phyloP scores from a whole-genome alignment of 2,888 invertebrate species.

The Fissipunctia ypsillon region DNA sequence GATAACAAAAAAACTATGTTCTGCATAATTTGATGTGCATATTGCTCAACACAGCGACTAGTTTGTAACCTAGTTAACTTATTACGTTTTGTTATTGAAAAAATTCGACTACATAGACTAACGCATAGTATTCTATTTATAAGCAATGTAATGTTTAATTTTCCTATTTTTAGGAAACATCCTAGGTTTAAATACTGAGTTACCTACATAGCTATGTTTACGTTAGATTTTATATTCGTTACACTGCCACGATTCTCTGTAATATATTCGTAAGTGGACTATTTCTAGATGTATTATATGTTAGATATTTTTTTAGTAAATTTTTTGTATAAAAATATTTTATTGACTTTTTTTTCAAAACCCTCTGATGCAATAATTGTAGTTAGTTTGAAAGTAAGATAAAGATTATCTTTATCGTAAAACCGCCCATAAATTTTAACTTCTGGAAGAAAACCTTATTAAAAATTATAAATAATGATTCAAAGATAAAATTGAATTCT shows the following conservation, averaged over 20 bases:
- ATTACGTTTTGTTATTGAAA: constrained; percentile 75
- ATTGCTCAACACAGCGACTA: constrained; percentile 45
- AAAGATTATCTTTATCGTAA: not conserved
- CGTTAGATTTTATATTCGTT: constrained; percentile 70
- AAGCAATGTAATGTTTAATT: constrained; percentile 62
- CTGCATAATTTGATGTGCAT: constrained; percentile 31
- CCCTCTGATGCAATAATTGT: not conserved
- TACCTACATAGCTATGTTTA: constrained; percentile 79
- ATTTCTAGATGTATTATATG: constrained; percentile 75
- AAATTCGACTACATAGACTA: constrained; percentile 67
- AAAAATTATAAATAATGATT: not conserved
- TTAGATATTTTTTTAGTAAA: constrained; percentile 82
- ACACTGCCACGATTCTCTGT: constrained; percentile 82
- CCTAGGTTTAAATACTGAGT: constrained; percentile 76
- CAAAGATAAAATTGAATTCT: not conserved
- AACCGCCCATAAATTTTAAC: not conserved
- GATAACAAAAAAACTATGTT: not conserved
- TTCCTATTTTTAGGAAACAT: constrained; percentile 68
- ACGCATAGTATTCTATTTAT: constrained; percentile 69
- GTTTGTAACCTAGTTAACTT: constrained; percentile 72
- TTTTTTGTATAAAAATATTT: constrained; percentile 75
- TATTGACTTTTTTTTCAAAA: constrained; percentile 34
- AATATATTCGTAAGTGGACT: constrained; percentile 80
- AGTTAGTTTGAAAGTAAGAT: not conserved
- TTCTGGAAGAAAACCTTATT: not conserved